Conservation (phyloP, 2,888 invertebrate genomes). For the Tetragonula carbonaria region DNA sequence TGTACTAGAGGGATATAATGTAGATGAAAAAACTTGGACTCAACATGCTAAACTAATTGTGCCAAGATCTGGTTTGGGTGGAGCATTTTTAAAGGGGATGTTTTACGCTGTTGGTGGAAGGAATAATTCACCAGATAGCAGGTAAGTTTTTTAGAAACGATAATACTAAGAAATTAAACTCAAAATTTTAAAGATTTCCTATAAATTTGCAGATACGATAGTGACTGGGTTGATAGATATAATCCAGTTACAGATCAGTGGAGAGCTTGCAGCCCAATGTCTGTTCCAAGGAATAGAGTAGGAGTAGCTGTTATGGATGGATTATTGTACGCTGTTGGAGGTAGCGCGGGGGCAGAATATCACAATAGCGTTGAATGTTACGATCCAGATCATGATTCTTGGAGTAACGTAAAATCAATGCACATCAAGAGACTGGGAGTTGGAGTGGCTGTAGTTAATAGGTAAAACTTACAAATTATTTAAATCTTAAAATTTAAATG, state of each 20-base stretch:
- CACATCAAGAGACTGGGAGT: slow-evolving; percentile 92
- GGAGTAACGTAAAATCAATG: slow-evolving; percentile 92
- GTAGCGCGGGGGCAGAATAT: slow-evolving; percentile 93
- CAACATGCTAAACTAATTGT: slow-evolving; percentile 93
- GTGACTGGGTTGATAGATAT: slow-evolving; percentile 95
- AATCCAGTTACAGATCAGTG: slow-evolving; percentile 94
- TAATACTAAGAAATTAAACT: not conserved
- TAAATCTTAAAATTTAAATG: not conserved
- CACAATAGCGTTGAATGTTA: slow-evolving; percentile 96
- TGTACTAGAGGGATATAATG: slow-evolving; percentile 94
- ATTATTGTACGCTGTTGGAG: slow-evolving; percentile 95
- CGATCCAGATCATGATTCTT: slow-evolving; percentile 93
- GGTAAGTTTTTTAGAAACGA: slow-evolving; percentile 64
- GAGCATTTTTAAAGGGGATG: slow-evolving; percentile 93
- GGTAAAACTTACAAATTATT: slow-evolving; percentile 81
- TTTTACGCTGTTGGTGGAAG: slow-evolving; percentile 97
- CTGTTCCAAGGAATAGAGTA: slow-evolving; percentile 93
- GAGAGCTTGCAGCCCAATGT: slow-evolving; percentile 95
- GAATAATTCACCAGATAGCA: slow-evolving; percentile 95
- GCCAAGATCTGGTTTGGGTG: slow-evolving; percentile 94
- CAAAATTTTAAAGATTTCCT: slow-evolving; percentile 7
- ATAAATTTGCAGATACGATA: slow-evolving; percentile 87
- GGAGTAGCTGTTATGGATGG: slow-evolving; percentile 98
- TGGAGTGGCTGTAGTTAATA: slow-evolving; percentile 91
- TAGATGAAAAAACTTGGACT: slow-evolving; percentile 94